Evolutionary conservation across 2,888 invertebrate species (phyloP).

Genomic region (Lydus trimaculatus): DNA sequence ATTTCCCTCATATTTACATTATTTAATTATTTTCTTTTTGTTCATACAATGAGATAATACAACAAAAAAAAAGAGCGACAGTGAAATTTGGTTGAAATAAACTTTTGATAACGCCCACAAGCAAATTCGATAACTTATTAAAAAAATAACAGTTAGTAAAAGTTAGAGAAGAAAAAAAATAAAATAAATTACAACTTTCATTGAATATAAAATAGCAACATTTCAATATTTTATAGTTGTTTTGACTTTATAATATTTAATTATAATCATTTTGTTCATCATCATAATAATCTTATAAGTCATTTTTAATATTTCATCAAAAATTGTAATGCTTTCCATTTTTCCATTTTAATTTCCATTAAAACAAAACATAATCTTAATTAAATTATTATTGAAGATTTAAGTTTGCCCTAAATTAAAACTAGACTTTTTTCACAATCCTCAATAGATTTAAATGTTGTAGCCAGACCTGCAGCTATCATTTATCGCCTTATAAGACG

Average conservation of each 20-base stretch:
- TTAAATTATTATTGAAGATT: too few species aligned
- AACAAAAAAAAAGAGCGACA: background rate
- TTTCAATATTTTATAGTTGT: conserved; percentile 2
- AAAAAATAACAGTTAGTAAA: background rate
- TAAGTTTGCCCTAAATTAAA: too few species aligned
- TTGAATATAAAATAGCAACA: background rate
- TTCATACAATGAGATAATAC: background rate
- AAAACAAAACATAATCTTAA: too few species aligned
- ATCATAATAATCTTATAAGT: background rate
- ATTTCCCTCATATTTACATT: background rate
- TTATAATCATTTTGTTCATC: conserved; percentile 1
- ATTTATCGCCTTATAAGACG: too few species aligned
- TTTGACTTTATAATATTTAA: conserved; percentile 2
- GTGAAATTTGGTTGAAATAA: background rate
- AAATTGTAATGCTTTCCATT: too few species aligned
- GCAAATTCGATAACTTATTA: background rate
- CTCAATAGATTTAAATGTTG: too few species aligned
- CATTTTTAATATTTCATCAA: background rate
- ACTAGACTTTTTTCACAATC: too few species aligned
- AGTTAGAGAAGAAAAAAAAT: background rate
- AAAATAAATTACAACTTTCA: background rate
- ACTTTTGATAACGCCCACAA: background rate
- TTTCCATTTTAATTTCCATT: too few species aligned
- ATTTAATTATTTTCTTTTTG: background rate
- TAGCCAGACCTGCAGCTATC: too few species aligned